phyloP scores from a whole-genome alignment of 2,797 vertebrate species.

The Sebastes iracundus region DNA sequence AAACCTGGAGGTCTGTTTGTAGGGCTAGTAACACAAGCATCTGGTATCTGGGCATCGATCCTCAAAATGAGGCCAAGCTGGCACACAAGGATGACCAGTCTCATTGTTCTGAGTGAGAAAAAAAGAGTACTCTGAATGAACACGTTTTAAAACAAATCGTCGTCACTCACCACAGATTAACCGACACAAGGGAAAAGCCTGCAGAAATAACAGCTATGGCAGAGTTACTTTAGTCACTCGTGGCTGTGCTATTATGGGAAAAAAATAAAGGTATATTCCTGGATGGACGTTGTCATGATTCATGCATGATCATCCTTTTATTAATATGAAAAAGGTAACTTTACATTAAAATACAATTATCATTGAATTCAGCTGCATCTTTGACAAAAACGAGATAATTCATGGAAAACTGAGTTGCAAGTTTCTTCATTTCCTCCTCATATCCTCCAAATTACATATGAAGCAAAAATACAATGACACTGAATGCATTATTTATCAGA shows the following conservation, averaged over 20 bases:
- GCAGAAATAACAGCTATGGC: background rate
- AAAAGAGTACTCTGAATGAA: background rate
- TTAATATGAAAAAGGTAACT: background rate
- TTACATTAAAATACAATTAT: background rate
- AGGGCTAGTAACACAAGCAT: accelerated
- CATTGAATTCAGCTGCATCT: background rate
- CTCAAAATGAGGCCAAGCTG: conserved; percentile 67
- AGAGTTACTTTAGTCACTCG: background rate
- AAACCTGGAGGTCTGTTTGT: conserved; percentile 77
- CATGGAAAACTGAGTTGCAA: background rate
- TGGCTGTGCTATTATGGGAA: background rate
- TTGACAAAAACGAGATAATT: background rate
- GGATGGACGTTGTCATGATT: background rate
- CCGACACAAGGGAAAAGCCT: background rate
- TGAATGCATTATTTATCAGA: background rate
- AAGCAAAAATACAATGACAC: background rate
- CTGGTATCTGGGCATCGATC: conserved; percentile 55
- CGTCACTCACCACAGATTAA: background rate
- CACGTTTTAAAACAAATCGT: background rate
- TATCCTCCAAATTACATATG: background rate
- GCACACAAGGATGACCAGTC: conserved; percentile 64
- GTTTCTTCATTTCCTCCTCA: background rate
- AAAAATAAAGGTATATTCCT: background rate
- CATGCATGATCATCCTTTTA: background rate
- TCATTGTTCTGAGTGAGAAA: conserved; percentile 58